Percentiles rank a stretch among this genome's conserved stretches.
These are phyloP conservation scores for Rhynchonycteris naso DNA, from an alignment of 2,797 vertebrate genomes.

Conservation along the genomic window DNA sequence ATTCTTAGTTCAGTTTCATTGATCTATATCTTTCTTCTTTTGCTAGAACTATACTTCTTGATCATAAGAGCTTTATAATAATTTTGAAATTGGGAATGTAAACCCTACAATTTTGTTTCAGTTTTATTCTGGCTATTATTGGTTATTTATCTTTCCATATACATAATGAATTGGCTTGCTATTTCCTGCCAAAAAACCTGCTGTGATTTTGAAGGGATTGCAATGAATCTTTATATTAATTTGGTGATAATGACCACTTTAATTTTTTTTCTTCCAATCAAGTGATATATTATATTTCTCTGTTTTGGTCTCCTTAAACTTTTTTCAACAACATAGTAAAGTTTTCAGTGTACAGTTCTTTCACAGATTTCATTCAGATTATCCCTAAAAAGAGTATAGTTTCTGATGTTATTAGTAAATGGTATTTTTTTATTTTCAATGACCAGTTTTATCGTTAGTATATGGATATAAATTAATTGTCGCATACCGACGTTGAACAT, in stretches of 20 bases:
- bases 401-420: background rate
- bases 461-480: background rate
- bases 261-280: background rate
- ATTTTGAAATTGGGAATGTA: background rate
- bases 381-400: background rate
- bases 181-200: background rate
- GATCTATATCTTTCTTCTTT: background rate
- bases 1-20: background rate
- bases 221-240: background rate
- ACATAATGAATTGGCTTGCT: background rate
- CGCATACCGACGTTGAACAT: background rate
- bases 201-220: background rate
- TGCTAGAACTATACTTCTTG: background rate
- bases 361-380: background rate
- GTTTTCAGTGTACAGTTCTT: background rate
- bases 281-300: background rate
- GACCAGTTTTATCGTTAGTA: background rate
- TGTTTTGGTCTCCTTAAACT: background rate
- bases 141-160: background rate
- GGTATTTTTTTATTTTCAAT: background rate
- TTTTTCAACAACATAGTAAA: background rate
- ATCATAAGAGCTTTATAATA: background rate
- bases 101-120: background rate
- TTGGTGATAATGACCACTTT: slow-evolving; percentile 6
- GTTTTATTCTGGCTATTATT: background rate